Percentiles rank a stretch among this genome's conserved stretches.
Conservation (phyloP, 2,888 invertebrate species). For the Drosophila pegasa region DNA sequence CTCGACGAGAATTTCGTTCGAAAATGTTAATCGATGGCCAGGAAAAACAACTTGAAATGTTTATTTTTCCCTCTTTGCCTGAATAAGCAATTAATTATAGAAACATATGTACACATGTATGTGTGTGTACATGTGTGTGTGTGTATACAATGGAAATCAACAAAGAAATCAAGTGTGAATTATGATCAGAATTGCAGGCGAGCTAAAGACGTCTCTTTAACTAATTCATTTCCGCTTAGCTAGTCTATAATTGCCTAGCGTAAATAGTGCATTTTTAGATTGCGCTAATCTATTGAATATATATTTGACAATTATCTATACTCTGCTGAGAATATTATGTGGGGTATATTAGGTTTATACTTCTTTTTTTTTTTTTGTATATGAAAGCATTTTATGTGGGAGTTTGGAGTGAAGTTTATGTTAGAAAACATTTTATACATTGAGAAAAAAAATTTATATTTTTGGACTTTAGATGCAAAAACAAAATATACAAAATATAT, state of each 20-base stretch:
- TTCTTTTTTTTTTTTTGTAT: too few species aligned
- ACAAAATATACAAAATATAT: too few species aligned
- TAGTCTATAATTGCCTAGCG: background rate
- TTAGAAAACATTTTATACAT: too few species aligned
- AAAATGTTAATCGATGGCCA: slow-evolving; percentile 48
- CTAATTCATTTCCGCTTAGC: slow-evolving; percentile 6
- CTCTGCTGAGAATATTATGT: too few species aligned
- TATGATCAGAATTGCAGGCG: slow-evolving; percentile 7
- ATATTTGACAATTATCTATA: background rate
- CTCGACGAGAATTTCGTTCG: slow-evolving; percentile 27
- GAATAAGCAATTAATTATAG: slow-evolving; percentile 10
- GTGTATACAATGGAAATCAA: slow-evolving; percentile 3
- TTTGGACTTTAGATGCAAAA: too few species aligned
- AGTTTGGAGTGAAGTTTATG: too few species aligned
- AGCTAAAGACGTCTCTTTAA: background rate
- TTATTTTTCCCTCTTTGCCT: slow-evolving; percentile 5
- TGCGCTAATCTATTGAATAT: background rate
- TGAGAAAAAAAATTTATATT: too few species aligned
- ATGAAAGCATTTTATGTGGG: too few species aligned
- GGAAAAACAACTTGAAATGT: slow-evolving; percentile 25
- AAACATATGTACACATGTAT: background rate
- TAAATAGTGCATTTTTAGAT: slow-evolving; percentile 2
- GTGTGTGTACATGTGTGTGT: background rate
- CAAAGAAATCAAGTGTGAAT: slow-evolving; percentile 5
- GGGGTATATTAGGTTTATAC: background rate